phyloP scores from a whole-genome alignment of 2,888 invertebrate species.

The Deroplatys truncata region DNA sequence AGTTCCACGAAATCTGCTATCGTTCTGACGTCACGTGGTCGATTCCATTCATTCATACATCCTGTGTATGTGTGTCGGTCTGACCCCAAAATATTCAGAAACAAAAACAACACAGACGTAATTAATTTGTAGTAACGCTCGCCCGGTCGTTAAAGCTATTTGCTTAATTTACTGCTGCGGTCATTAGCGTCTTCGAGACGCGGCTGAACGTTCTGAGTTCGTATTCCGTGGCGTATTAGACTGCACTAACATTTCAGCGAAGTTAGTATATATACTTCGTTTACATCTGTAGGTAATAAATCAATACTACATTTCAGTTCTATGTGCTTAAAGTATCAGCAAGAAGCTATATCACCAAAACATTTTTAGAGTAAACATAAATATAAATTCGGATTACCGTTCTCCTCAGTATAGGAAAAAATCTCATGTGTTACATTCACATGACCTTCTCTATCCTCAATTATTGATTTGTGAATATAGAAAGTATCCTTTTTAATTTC shows the following conservation, averaged over 20 bases:
- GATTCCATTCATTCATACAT: conserved; percentile 8
- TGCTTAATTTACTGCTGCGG: background rate
- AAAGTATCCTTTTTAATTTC: no score
- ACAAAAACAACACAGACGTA: background rate
- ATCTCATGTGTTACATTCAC: no score
- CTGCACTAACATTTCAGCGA: background rate
- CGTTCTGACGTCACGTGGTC: background rate
- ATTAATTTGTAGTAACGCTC: background rate
- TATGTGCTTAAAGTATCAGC: no score
- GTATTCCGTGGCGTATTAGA: background rate
- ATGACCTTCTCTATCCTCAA: no score
- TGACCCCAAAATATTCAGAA: background rate
- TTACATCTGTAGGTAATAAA: no score
- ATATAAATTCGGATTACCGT: no score
- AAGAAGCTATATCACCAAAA: no score
- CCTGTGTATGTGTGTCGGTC: conserved; percentile 3
- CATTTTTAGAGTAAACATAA: no score
- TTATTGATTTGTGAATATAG: no score
- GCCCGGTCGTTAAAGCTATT: background rate
- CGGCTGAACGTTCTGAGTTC: background rate
- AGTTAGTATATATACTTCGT: no score
- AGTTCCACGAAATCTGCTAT: background rate
- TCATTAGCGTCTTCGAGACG: background rate
- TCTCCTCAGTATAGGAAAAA: no score
- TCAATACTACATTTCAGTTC: no score